phyloP scores from a whole-genome alignment of 2,888 invertebrate genomes.

The Cheilosia vernalis region DNA sequence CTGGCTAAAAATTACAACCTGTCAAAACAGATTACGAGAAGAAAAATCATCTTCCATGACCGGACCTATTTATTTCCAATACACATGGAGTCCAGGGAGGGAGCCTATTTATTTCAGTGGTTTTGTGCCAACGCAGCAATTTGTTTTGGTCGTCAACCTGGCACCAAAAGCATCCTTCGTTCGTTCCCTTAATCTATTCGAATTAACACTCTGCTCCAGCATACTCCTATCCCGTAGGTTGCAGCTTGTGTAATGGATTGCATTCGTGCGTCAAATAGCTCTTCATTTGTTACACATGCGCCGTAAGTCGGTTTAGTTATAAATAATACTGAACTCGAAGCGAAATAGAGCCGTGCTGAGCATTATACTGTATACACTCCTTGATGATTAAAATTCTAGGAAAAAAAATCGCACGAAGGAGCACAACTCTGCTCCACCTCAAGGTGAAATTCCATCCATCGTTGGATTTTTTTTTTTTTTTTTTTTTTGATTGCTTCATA shows the following conservation, averaged over 20 bases:
- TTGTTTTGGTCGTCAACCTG: conserved; percentile 43
- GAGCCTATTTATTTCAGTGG: conserved; percentile 7
- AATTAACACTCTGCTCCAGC: conserved; percentile 51
- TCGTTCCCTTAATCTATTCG: conserved; percentile 58
- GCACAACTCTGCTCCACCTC: conserved; percentile 25
- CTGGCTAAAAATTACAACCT: conserved; percentile 52
- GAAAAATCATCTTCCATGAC: conserved; percentile 41
- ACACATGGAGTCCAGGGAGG: background rate
- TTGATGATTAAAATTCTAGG: conserved; percentile 52
- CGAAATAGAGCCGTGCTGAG: conserved; percentile 23
- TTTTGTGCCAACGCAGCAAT: conserved; percentile 44
- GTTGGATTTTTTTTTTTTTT: conserved; percentile 15
- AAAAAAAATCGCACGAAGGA: conserved; percentile 31
- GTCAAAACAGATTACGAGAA: conserved; percentile 57
- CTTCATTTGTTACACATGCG: conserved; percentile 67
- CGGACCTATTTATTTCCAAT: conserved; percentile 18
- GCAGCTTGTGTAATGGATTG: conserved; percentile 43
- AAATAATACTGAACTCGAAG: conserved; percentile 44
- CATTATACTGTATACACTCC: conserved; percentile 22
- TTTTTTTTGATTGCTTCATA: conserved; percentile 6
- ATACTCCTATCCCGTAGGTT: background rate
- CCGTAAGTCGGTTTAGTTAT: conserved; percentile 43
- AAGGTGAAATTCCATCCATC: conserved; percentile 60
- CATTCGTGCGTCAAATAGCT: conserved; percentile 68
- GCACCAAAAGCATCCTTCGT: conserved; percentile 24